phyloP scores from a whole-genome alignment of 2,113 vertebrate genomes.

The Tautogolabrus adspersus region DNA sequence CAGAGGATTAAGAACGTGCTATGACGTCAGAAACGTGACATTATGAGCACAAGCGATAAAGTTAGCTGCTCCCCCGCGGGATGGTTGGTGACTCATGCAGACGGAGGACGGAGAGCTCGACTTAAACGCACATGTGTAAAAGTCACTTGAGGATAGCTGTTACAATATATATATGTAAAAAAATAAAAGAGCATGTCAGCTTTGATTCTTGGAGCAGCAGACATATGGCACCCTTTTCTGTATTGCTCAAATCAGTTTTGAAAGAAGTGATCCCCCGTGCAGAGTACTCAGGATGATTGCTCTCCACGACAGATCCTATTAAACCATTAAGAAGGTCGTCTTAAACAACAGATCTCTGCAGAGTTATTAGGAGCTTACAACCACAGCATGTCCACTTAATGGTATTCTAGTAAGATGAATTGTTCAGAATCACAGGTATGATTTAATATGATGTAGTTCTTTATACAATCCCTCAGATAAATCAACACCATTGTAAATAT shows the following conservation, averaged over 20 bases:
- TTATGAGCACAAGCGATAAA: background rate
- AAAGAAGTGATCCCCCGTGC: slow-evolving; percentile 41
- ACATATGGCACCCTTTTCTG: background rate
- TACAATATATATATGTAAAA: background rate
- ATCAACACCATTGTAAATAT: background rate
- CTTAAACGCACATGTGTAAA: background rate
- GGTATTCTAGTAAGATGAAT: background rate
- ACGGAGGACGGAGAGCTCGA: background rate
- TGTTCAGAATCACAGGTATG: background rate
- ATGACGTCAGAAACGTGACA: slow-evolving; percentile 23
- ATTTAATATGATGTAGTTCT: background rate
- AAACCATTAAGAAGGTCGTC: slow-evolving; percentile 52
- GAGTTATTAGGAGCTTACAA: slow-evolving; percentile 38
- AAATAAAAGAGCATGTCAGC: background rate
- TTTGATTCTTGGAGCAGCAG: background rate
- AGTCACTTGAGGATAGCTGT: background rate
- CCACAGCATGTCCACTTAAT: background rate
- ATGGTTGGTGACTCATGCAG: slow-evolving; percentile 18
- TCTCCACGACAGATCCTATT: slow-evolving; percentile 56
- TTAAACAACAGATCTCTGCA: slow-evolving; percentile 46
- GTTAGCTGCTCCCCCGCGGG: slow-evolving; percentile 16
- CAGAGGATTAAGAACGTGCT: background rate
- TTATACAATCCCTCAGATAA: background rate
- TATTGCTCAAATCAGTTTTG: background rate
- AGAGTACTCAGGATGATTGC: slow-evolving; percentile 52